Evolutionary conservation across 2,797 vertebrate species (phyloP).

Genomic region (Acanthurus tractus): DNA sequence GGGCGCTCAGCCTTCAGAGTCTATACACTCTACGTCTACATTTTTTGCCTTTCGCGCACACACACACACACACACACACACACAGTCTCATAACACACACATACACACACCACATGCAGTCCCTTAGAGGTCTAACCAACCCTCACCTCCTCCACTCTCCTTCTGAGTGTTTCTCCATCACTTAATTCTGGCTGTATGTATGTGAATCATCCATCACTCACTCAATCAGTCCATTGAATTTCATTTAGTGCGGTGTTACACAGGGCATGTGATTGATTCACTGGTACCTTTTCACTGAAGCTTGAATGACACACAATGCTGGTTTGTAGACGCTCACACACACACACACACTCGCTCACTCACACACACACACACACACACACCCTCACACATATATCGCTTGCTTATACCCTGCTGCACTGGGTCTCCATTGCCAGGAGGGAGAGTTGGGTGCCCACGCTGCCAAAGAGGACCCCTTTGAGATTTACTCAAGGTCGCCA

Average conservation of each 20-base stretch:
- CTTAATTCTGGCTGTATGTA: conserved; percentile 82
- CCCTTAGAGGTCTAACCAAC: conserved; percentile 78
- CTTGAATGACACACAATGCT: conserved; percentile 85
- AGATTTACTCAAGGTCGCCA: conserved; percentile 81
- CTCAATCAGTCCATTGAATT: conserved; percentile 87
- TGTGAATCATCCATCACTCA: conserved; percentile 85
- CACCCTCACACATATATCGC: conserved; percentile 34
- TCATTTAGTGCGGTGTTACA: conserved; percentile 85
- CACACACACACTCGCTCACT: conserved; percentile 37
- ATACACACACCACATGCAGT: conserved; percentile 44
- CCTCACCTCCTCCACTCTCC: conserved; percentile 79
- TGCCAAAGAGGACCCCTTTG: conserved; percentile 81
- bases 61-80: conserved; percentile 23
- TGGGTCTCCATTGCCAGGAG: conserved; percentile 75
- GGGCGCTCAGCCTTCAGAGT: conserved; percentile 67
- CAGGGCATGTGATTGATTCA: conserved; percentile 86
- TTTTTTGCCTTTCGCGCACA: conserved; percentile 9
- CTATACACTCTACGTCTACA: conserved; percentile 54
- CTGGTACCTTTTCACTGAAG: conserved; percentile 84
- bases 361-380: conserved; percentile 24
- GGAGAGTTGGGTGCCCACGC: conserved; percentile 73
- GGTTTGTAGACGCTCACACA: conserved; percentile 56
- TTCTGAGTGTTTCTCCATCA: conserved; percentile 82
- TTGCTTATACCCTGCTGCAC: conserved; percentile 65
- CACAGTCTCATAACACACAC: conserved; percentile 22